Base-by-base conservation (phyloP, 2,888 invertebrate genomes). In the Nephrotoma appendiculata region DNA sequence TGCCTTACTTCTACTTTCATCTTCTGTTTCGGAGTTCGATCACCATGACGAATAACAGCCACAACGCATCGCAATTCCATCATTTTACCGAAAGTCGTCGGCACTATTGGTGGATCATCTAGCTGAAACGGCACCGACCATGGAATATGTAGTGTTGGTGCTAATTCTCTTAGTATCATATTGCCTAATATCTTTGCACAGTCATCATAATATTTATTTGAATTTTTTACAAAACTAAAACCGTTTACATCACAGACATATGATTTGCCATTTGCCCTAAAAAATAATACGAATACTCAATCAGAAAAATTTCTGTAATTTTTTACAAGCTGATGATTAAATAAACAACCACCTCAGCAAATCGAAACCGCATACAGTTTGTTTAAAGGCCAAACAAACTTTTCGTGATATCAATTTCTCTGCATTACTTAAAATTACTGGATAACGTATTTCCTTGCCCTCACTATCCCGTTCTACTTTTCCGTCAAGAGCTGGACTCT, bases 211-310 rank as follows among this genome's bases (percentile, higher is more conserved):
- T 99, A 99, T 91, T 99, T 99, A 91, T 98, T 98, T 0, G 99
- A 99, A 91, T 99, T 99, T 92, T 99, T 99, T 42, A 99, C 99
- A 92, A 99, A 99, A 90, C 99, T 99, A 92, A 99, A 99, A 0
- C 99, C 99, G 92, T 99, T 99, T 3, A 99, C 99, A 93, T 99
- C 99, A 92, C 99, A 99, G 0, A 99, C 99, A 91, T 97, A 99
- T 0, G 99, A 99, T 92, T 98, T 98, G 86, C 99, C 99, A 93
- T 98, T 99, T 31, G 99, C 99, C 91, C 99, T 96, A 90, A 31
- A 91, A 90, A 88, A 87, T 87, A 87, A 87, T 84, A 3, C 11
- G 44, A 85, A 12, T 45, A 31, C 42, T 44, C 44, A 85, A 84
- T 71, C 71, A 71, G 71, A 71, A 71, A 71, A 19, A 42, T 84